These are phyloP conservation scores for Drosophila leontia DNA, from an alignment of 1,140 invertebrate species.

Conservation along the genomic window DNA sequence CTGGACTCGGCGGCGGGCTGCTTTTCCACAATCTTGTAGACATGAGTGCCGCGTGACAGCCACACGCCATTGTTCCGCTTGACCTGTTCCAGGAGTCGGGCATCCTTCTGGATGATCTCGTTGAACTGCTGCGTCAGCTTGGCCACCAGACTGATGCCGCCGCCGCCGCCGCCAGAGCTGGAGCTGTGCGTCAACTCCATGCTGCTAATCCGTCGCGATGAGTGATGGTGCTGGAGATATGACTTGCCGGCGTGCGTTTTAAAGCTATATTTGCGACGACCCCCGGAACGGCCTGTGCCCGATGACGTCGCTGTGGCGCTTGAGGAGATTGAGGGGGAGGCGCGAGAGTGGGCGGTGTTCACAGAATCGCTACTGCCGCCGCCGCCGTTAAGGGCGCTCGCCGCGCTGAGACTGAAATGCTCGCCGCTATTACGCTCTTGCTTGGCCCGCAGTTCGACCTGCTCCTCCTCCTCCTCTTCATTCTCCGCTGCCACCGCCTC, in stretches of 20 bases:
- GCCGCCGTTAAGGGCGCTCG: slow-evolving; percentile 47
- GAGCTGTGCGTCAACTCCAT: not conserved
- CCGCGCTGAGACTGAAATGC: slow-evolving; percentile 57
- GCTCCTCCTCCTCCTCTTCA: slow-evolving; percentile 9
- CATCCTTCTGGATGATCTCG: slow-evolving; percentile 84
- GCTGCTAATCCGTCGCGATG: slow-evolving; percentile 44
- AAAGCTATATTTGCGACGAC: slow-evolving; percentile 81
- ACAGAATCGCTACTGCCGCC: slow-evolving; percentile 70
- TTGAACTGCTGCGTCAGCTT: slow-evolving; percentile 86
- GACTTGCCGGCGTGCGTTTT: slow-evolving; percentile 80
- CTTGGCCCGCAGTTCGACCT: slow-evolving; percentile 17
- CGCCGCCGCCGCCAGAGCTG: not conserved
- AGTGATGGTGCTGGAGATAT: slow-evolving; percentile 63
- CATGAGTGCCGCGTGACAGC: slow-evolving; percentile 66
- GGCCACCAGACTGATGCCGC: slow-evolving; percentile 77
- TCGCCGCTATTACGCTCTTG: slow-evolving; percentile 12
- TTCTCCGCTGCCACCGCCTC: not conserved
- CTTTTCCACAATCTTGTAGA: slow-evolving; percentile 81
- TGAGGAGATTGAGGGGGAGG: slow-evolving; percentile 32
- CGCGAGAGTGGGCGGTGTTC: slow-evolving; percentile 50
- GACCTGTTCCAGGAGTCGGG: slow-evolving; percentile 78
- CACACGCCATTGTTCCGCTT: slow-evolving; percentile 81
- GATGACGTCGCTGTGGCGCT: slow-evolving; percentile 43
- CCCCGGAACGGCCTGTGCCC: slow-evolving; percentile 9
- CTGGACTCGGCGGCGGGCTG: not conserved